A percentile compares a stretch with the other conserved stretches of the same genome.
Conservation (phyloP, 2,888 invertebrate genomes). For the Xestia c-nigrum region DNA sequence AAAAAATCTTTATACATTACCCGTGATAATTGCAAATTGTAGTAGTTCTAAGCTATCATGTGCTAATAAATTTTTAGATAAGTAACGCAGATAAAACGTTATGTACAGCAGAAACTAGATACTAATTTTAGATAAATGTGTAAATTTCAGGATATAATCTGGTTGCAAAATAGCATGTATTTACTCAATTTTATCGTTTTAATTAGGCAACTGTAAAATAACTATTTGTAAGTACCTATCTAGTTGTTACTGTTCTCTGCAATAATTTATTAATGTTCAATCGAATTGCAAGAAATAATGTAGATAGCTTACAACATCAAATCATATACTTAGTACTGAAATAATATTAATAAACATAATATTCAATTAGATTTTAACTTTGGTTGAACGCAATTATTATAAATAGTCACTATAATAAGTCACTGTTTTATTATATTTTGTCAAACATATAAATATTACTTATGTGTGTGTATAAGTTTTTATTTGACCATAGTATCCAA, state of each 20-base stretch:
- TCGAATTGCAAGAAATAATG: constrained; percentile 30
- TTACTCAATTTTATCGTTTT: constrained; percentile 25
- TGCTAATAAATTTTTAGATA: constrained; percentile 25
- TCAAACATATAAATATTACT: constrained; percentile 1
- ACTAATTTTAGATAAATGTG: constrained; percentile 48
- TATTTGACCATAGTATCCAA: constrained; percentile 2
- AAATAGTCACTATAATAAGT: constrained; percentile 22
- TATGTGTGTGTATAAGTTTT: neutral
- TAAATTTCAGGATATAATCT: constrained; percentile 40
- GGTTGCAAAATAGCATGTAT: constrained; percentile 29
- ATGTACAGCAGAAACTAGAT: constrained; percentile 32
- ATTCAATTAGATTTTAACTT: constrained; percentile 17
- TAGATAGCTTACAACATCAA: constrained; percentile 34
- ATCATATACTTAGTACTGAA: constrained; percentile 3
- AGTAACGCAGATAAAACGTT: constrained; percentile 8
- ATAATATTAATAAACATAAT: neutral
- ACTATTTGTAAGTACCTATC: neutral
- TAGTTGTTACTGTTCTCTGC: constrained; percentile 9
- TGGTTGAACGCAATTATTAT: constrained; percentile 30
- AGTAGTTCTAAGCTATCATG: constrained; percentile 19
- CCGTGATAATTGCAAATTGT: neutral
- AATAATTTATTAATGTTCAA: constrained; percentile 23
- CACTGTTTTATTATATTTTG: constrained; percentile 27
- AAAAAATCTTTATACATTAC: neutral
- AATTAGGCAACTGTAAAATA: constrained; percentile 44